Base-by-base conservation (phyloP, 2,888 invertebrate species). In the Lepidocyrtinus sp. region DNA sequence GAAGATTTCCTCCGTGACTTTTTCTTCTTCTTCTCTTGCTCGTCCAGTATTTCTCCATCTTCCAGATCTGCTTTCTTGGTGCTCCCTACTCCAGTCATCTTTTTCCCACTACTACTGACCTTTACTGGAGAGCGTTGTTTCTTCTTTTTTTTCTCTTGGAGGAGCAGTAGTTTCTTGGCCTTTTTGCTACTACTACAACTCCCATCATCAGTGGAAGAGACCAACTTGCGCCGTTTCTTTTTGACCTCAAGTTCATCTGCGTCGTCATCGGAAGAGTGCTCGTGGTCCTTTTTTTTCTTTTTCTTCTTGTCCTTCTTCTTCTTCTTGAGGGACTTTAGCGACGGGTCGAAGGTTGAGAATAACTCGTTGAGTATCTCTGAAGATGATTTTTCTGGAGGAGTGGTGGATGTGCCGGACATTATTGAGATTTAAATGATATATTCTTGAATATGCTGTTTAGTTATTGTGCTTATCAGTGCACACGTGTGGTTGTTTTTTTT, bases 281-380 rank as follows among this genome's bases (percentile, higher is more conserved):
- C 3, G 17, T 26, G 46, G 5, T 25, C 27, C 22, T 88, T 89
- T 65, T 89, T 89, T 73, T 88, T 88, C 63, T 88, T 88, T 46
- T 88, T 88, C 63, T 88, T 88, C 69, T 88, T 88, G 76, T 88
- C 88, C 46, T 88, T 89, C 2, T 73, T 69, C 74, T 84, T 84
- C 19, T 81, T 81, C 19, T 77, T 78, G 45, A 81, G 69, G 9
- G 89, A 5, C 88, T 83, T 81, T 12, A 82, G 86, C 1, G 86
- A 75, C 7, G 87, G 82, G 73, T 85, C 83, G 71, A 83, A 85
- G 1, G 82, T 79, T 1, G 82, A 78, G 59, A 96, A 95, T 0
- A 96, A 89, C 89, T 96, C 96, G 0, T 95, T 93, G 21, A 96
- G 90, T 87, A 96, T 95, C 89, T 96, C 95, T 88, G 91, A 92